Base-by-base conservation (phyloP, 2,113 vertebrate genomes). In the Phaethornis superciliosus region DNA sequence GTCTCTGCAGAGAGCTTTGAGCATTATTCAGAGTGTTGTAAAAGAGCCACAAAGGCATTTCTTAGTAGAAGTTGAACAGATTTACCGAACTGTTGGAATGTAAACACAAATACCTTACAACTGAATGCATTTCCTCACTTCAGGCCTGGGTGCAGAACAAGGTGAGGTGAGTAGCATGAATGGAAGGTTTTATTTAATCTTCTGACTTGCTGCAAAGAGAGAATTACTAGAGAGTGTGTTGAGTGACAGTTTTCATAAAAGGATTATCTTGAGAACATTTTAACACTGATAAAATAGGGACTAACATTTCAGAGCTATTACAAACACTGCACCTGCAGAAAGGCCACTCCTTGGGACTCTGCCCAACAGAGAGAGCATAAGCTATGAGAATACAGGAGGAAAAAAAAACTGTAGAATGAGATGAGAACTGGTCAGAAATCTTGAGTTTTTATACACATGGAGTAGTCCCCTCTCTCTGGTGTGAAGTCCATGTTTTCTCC, bases 161-260 rank as follows among this genome's bases (percentile, higher is more conserved):
- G 88, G 83, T 92, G 74, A 84, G 71, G 68, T 88, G 71, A 89
- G 23, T 63, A 81, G 85, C 62, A 13, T 78, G 77, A 89, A 90
- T 71, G 55, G 79, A 75, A 95, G 51, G 32, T 58, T 74, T 80
- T 81, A 71, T 93, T 95, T 93, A 80, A 81, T 91, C 59, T 71
- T 75, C 46, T 86, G 72, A 75, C 59, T 94, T 91, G 17, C 44
- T 96, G 74, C 77, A 93, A 71, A 72, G 58, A 78, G 65, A 77
- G 64, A 91, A 82, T 91, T 91, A 90, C 85, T 95, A 93, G 89
- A 87, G 69, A 80, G 40, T 40, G 59, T 82, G 20, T 27, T 94
- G 94, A 94, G 56, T 90, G 85, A 94, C 80, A 85, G 79, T 59
- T 90, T 63, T 90, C 52, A 56, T 82, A 54, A 70, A 91, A 81